These are phyloP conservation scores for Drosophila eohydei DNA, from an alignment of 2,888 invertebrate genomes.

Conservation along the genomic window DNA sequence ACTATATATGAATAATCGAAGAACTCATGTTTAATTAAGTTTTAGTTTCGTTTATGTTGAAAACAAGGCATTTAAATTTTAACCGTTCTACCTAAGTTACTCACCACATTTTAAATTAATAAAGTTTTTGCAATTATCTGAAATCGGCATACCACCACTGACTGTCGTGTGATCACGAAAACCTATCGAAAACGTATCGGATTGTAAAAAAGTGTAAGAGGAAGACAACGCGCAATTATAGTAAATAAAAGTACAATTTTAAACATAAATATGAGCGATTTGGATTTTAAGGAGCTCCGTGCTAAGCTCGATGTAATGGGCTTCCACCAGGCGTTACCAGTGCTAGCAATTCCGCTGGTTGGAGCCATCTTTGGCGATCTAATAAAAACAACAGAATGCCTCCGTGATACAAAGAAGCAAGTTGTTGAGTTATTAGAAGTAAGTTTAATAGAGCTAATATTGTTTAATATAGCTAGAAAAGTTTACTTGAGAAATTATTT, in stretches of 20 bases:
- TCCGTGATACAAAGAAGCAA: slow-evolving; percentile 92
- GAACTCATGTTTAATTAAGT: neutral
- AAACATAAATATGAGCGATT: slow-evolving; percentile 69
- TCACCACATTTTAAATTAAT: neutral
- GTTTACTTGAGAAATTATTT: slow-evolving; percentile 48
- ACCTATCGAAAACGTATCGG: slow-evolving; percentile 32
- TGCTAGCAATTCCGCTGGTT: slow-evolving; percentile 92
- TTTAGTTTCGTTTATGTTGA: neutral
- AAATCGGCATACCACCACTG: slow-evolving; percentile 40
- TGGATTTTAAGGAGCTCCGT: slow-evolving; percentile 84
- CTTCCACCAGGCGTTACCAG: slow-evolving; percentile 90
- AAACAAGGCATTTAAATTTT: neutral
- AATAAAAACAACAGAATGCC: slow-evolving; percentile 93
- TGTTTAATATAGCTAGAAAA: neutral
- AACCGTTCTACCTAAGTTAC: neutral
- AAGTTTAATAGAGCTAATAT: slow-evolving; percentile 15
- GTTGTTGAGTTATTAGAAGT: slow-evolving; percentile 89
- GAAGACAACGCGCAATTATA: slow-evolving; percentile 43
- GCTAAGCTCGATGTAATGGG: slow-evolving; percentile 93
- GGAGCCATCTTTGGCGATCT: slow-evolving; percentile 93
- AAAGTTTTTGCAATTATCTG: neutral
- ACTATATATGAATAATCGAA: neutral
- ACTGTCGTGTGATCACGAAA: neutral
- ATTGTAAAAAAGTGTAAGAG: slow-evolving; percentile 18
- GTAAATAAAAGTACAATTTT: slow-evolving; percentile 15